Evolutionary conservation across 1,140 invertebrate genomes (phyloP).

Genomic region (Leptopilina boulardi): DNA sequence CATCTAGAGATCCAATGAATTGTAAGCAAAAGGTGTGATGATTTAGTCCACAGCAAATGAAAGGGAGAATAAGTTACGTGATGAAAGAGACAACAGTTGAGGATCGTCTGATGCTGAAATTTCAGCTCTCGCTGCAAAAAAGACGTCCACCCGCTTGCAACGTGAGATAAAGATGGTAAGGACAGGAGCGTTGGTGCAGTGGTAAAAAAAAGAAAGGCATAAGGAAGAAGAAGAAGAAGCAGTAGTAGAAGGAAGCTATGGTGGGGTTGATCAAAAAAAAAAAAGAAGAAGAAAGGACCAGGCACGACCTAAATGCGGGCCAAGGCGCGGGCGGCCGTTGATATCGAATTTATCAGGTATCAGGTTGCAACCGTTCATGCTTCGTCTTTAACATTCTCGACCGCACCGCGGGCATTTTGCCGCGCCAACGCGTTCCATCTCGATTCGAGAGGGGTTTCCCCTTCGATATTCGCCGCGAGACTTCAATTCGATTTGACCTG

Average conservation of each 20-base stretch:
- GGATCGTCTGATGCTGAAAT: conserved; percentile 11
- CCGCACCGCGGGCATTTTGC: conserved; percentile 61
- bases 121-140: conserved; percentile 23
- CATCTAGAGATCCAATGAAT: not conserved
- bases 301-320: conserved; percentile 48
- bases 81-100: conserved; percentile 7
- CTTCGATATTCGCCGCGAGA: conserved; percentile 41
- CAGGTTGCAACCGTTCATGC: conserved; percentile 62
- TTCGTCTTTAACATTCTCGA: conserved; percentile 46
- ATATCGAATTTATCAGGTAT: conserved; percentile 73
- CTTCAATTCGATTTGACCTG: conserved; percentile 58
- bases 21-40: not conserved
- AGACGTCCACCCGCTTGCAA: conserved; percentile 30
- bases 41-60: conserved; percentile 2
- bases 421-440: conserved; percentile 63
- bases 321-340: conserved; percentile 62
- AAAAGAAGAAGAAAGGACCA: conserved; percentile 27
- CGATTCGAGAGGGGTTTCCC: conserved; percentile 46
- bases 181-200: conserved; percentile 24
- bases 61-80: conserved; percentile 3
- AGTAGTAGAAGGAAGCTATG: conserved; percentile 40
- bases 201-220: conserved; percentile 8
- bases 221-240: conserved; percentile 39
- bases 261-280: conserved; percentile 19
- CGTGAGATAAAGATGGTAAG: conserved; percentile 31